Evolutionary conservation across 2,797 vertebrate genomes (phyloP), one percentile per base, ranked within the genome.

Genomic region (Catamblyrhynchus diadema): DNA sequence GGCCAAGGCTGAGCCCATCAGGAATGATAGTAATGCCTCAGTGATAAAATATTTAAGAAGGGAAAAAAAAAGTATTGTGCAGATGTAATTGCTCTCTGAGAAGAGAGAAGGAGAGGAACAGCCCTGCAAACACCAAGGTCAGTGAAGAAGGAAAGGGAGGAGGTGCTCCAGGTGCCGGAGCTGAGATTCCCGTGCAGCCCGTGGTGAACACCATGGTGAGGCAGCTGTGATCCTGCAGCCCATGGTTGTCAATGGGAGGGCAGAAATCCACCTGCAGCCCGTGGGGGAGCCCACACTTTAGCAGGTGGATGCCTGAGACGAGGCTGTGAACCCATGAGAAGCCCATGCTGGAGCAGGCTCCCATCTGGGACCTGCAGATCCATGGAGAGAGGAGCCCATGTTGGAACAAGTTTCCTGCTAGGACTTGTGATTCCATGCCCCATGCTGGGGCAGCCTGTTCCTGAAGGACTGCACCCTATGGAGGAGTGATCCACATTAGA

Each of bases 281-380:
- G 0, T 44, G 21, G 5, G 28, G 28, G 1, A 50, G 4, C 7
- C 37, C 48, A 56, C 8, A 3, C 6, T 2, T 1, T 2, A 33
- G n/a, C 28, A 50, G 5, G 24, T 25, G 28, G 28, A 14, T n/a
- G 32, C 14, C 25, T 44, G 48, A 82, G 30, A 62, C 0, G 2
- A 69, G n/a, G 13, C 62, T 45, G 44, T 44, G n/a, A 77, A 6
- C 6, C 5, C 12, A 10, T 11, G 24, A 28, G 57, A 45, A 33
- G 14, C 21, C 21, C 8, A 3, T 45, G 33, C 6, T 83, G 50
- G 21, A 83, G 30, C 50, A 45, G 12, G 12, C 1, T 14, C 44
- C 24, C 11, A 3, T 8, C n/a, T 19, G 11, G 11, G 28, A 22
- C 20, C 50, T 39, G 21, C 50, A 39, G 37, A 33, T 2, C n/a